phyloP scores from a whole-genome alignment of 1,140 invertebrate genomes.

The Meteorus sp. region DNA sequence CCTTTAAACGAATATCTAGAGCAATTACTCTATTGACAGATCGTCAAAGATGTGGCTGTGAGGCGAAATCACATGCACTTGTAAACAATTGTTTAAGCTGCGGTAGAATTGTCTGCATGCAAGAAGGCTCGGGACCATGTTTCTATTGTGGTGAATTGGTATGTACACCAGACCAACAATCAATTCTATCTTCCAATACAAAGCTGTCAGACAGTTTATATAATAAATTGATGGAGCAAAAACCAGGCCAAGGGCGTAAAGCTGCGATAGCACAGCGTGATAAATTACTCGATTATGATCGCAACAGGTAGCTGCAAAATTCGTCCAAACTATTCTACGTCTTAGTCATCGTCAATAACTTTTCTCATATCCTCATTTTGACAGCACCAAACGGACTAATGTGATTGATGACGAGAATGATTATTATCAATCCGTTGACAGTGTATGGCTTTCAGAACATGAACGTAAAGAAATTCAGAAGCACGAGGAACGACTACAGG shows the following conservation, averaged over 20 bases:
- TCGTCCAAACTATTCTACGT: slow-evolving; percentile 7
- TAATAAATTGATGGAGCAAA: slow-evolving; percentile 69
- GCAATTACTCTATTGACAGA: slow-evolving; percentile 65
- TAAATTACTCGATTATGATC: slow-evolving; percentile 83
- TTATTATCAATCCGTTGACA: slow-evolving; percentile 81
- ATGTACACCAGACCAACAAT: slow-evolving; percentile 75
- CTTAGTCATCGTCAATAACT: slow-evolving; percentile 20
- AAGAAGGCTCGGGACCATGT: slow-evolving; percentile 96
- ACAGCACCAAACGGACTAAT: slow-evolving; percentile 76
- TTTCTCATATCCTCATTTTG: slow-evolving; percentile 9
- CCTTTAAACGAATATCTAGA: no score
- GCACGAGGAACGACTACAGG: slow-evolving; percentile 70
- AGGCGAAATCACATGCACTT: slow-evolving; percentile 86
- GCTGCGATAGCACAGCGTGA: slow-evolving; percentile 81
- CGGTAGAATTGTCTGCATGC: slow-evolving; percentile 91
- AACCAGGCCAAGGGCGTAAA: slow-evolving; percentile 62
- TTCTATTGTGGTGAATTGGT: slow-evolving; percentile 87
- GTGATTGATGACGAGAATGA: slow-evolving; percentile 96
- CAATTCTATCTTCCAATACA: slow-evolving; percentile 66
- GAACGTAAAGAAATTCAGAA: slow-evolving; percentile 72
- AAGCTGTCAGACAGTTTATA: slow-evolving; percentile 72
- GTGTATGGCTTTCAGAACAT: slow-evolving; percentile 74
- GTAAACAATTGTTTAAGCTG: slow-evolving; percentile 94
- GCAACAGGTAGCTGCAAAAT: slow-evolving; percentile 66
- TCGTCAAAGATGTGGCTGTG: slow-evolving; percentile 86